These are phyloP conservation scores for Acronicta psi DNA, from an alignment of 2,888 invertebrate genomes.

Conservation along the genomic window DNA sequence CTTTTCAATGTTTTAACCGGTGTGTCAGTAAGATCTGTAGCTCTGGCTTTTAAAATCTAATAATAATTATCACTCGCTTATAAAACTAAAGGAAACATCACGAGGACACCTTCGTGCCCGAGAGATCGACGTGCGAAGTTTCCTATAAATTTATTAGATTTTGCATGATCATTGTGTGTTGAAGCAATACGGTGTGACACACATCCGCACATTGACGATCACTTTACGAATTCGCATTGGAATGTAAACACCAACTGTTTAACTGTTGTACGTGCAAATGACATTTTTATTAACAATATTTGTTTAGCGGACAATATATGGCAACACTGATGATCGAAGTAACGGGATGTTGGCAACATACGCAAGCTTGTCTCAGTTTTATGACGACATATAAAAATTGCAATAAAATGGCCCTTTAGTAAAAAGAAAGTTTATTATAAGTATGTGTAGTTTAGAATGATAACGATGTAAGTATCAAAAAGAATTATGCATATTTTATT, in stretches of 20 bases:
- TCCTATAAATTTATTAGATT: neutral
- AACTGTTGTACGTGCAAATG: slow-evolving; percentile 44
- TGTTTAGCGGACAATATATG: slow-evolving; percentile 47
- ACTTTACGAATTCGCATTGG: slow-evolving; percentile 64
- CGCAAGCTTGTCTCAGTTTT: slow-evolving; percentile 1
- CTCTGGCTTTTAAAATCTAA: too few species aligned
- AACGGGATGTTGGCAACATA: slow-evolving; percentile 38
- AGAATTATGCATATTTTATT: too few species aligned
- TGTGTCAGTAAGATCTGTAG: too few species aligned
- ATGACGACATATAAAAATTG: neutral
- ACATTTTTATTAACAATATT: slow-evolving; percentile 61
- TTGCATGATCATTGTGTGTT: neutral
- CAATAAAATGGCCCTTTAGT: too few species aligned
- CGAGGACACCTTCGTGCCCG: too few species aligned
- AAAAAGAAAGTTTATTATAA: too few species aligned
- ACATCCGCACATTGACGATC: slow-evolving; percentile 35
- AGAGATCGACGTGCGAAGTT: too few species aligned
- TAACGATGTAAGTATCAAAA: too few species aligned
- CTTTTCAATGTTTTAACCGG: too few species aligned
- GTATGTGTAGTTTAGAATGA: too few species aligned
- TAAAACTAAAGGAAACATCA: too few species aligned
- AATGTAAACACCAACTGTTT: slow-evolving; percentile 62
- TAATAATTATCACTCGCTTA: too few species aligned
- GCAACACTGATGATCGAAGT: slow-evolving; percentile 37
- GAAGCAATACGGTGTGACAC: slow-evolving; percentile 52